These are phyloP conservation scores for Merluccius polli DNA, from an alignment of 2,797 vertebrate species.

Conservation along the genomic window DNA sequence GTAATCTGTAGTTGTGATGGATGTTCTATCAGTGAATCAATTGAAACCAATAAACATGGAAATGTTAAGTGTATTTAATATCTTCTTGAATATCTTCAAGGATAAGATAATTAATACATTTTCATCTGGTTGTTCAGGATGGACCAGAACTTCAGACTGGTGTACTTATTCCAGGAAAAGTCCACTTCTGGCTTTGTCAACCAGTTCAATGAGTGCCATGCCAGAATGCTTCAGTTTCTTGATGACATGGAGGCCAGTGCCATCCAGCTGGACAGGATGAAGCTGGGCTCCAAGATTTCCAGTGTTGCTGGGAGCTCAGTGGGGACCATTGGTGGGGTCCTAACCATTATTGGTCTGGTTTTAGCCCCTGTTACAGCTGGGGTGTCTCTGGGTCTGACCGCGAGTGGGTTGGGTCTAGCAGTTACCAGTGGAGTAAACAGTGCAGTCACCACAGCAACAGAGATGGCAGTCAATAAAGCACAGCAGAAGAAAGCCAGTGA, in stretches of 20 bases:
- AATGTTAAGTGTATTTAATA: too few relatives aligned
- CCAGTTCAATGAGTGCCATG: constrained; percentile 32
- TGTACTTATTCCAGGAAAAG: constrained; percentile 53
- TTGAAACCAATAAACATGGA: background rate
- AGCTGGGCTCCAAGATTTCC: constrained; percentile 64
- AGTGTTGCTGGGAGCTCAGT: constrained; percentile 67
- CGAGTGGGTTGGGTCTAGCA: constrained; percentile 55
- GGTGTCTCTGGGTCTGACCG: constrained; percentile 52
- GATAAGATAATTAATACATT: background rate
- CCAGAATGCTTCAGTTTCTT: constrained; percentile 58
- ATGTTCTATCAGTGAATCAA: background rate
- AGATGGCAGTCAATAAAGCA: constrained; percentile 46
- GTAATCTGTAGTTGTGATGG: background rate
- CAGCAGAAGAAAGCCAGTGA: constrained; percentile 45
- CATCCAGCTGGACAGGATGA: constrained; percentile 65
- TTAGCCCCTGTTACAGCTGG: constrained; percentile 64
- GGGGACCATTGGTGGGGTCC: constrained; percentile 55
- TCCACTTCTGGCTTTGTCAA: constrained; percentile 40
- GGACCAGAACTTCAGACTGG: constrained; percentile 49
- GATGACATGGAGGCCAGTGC: constrained; percentile 53
- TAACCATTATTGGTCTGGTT: constrained; percentile 66
- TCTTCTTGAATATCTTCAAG: too few relatives aligned
- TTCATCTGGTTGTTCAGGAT: constrained; percentile 40
- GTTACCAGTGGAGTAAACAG: constrained; percentile 60
- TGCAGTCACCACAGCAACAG: constrained; percentile 41